Conservation (phyloP, 2,113 vertebrate genomes). For the Trochalopteron elliotii region DNA sequence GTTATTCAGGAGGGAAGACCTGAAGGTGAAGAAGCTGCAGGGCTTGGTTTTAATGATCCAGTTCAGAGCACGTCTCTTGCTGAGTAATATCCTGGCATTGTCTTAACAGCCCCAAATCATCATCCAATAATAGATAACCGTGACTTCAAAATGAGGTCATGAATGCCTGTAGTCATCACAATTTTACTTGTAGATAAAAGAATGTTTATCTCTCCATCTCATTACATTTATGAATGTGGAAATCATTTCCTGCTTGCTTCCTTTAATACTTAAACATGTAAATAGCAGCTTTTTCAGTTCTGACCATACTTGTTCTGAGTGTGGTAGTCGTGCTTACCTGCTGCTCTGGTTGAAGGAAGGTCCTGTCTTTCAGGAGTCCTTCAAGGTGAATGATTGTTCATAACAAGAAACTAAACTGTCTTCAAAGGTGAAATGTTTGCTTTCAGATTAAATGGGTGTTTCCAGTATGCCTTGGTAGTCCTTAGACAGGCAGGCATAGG, state of each 20-base stretch:
- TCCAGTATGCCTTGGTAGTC: neutral
- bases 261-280: neutral
- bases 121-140: constrained; percentile 19
- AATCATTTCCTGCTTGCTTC: constrained; percentile 7
- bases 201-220: constrained; percentile 25
- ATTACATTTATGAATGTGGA: neutral
- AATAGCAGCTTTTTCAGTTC: neutral
- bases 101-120: constrained; percentile 39
- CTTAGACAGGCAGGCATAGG: neutral
- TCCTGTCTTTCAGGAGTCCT: neutral
- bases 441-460: neutral
- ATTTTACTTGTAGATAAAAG: constrained; percentile 37
- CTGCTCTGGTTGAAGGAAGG: neutral
- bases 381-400: neutral
- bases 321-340: neutral
- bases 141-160: constrained; percentile 46
- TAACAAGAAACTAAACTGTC: neutral
- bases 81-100: constrained; percentile 55
- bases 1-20: neutral
- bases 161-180: constrained; percentile 31
- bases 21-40: constrained; percentile 34
- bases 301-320: neutral
- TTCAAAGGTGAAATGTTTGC: neutral
- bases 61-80: neutral
- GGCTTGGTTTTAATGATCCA: constrained; percentile 47